These are phyloP conservation scores for Hydrolagus affinis DNA, from an alignment of 2,113 vertebrate genomes.

Conservation along the genomic window DNA sequence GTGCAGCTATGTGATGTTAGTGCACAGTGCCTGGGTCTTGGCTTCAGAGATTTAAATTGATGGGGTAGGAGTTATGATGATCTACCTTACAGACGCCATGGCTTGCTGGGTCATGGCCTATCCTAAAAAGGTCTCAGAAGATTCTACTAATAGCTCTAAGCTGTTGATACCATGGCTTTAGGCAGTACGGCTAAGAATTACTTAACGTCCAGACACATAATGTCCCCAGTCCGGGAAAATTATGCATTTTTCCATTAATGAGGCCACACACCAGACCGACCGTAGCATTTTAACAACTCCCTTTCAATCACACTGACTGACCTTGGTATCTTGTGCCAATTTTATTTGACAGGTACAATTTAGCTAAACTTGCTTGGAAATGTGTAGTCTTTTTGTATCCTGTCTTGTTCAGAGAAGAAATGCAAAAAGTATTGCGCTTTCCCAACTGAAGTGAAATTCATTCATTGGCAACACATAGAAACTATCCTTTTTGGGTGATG, in stretches of 20 bases:
- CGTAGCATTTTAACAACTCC: constrained; percentile 27
- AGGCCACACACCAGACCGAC: constrained; percentile 31
- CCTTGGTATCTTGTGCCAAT: constrained; percentile 19
- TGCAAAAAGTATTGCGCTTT: neutral
- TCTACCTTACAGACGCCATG: constrained; percentile 34
- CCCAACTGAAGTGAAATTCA: neutral
- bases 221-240: constrained; percentile 28
- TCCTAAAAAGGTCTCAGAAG: constrained; percentile 38
- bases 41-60: constrained; percentile 32
- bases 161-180: constrained; percentile 50
- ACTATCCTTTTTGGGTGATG: neutral
- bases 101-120: constrained; percentile 45
- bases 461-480: neutral
- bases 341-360: constrained; percentile 33
- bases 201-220: constrained; percentile 35
- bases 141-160: constrained; percentile 58
- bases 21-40: neutral
- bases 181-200: constrained; percentile 41
- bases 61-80: constrained; percentile 33
- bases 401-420: constrained; percentile 1
- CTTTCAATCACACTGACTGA: constrained; percentile 18
- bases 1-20: constrained; percentile 3
- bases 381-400: neutral
- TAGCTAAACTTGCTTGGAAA: constrained; percentile 25
- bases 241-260: constrained; percentile 32